Base-by-base conservation (phyloP, 2,113 vertebrate genomes). In the Piprites chloris region DNA sequence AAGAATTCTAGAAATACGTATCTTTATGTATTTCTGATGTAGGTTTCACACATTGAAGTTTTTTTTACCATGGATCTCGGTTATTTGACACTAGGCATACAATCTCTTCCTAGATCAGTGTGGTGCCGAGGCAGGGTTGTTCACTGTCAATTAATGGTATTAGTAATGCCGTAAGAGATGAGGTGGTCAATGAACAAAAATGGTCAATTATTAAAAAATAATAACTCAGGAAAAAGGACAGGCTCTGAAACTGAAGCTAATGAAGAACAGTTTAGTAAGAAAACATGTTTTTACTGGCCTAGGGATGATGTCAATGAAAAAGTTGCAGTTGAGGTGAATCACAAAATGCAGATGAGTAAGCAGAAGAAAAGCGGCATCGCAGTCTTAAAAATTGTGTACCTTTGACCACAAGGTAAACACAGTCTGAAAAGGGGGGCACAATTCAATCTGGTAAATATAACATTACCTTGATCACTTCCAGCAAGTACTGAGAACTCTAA, bases 341-440 rank as follows among this genome's bases (percentile, higher is more conserved):
- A 97, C 91, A 93, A 95, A 96, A 91, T 73, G 78, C 62, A 91
- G 81, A 93, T 97, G 94, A 95, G 92, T 97, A 97, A 96, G 93
- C 78, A 91, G 79, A 89, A 93, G 71, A 84, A 71, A 94, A 90
- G 74, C 4, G 15, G 62, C 79, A 75, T 33, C 3, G 28, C 39
- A 59, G 58, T 76, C 85, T 63, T 71, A 74, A 93, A 85, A 90
- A 66, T 32, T 71, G 79, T 47, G 39, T 83, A 85, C 74, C 30
- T 93, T 85, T 90, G 90, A 77, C 75, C 93, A 80, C 68, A 93
- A 68, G 33, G 61, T 84, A 88, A 77, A 86, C 1, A 9, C 50
- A 75, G 47, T 52, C 39, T 90, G 83, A 49, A 81, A 91, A 80
- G 44, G 33, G 50, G 14, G 14, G 78, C 35, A 41, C 32, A 59